Evolutionary conservation across 2,113 vertebrate species (phyloP).

Genomic region (Climacteris rufus): DNA sequence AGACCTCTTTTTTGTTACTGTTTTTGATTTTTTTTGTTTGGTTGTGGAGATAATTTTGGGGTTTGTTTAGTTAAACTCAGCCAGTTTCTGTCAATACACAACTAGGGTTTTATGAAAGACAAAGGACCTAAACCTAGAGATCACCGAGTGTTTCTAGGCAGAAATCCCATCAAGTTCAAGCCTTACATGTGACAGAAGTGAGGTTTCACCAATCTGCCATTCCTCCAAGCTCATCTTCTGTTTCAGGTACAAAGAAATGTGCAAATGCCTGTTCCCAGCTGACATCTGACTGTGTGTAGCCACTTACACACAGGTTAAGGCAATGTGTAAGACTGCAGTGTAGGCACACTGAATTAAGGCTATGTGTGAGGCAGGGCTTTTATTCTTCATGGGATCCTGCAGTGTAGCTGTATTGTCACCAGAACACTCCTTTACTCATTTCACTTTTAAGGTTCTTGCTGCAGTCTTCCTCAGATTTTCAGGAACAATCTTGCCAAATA

Average conservation of each 20-base stretch:
- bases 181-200: background rate
- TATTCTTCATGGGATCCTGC: background rate
- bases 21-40: background rate
- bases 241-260: background rate
- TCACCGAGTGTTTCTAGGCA: background rate
- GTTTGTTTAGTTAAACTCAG: background rate
- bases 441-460: background rate
- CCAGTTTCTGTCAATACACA: background rate
- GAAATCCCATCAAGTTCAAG: background rate
- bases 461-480: background rate
- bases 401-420: background rate
- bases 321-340: background rate
- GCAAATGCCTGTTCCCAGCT: background rate
- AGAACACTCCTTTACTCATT: background rate
- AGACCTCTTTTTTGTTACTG: background rate
- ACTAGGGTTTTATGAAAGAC: background rate
- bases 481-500: background rate
- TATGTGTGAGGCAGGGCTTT: background rate
- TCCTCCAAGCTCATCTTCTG: background rate
- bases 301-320: background rate
- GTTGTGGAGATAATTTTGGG: background rate
- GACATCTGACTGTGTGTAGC: background rate
- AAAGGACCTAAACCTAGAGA: background rate
- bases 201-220: background rate
- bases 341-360: background rate